These are phyloP conservation scores for Acanthopleura granulata DNA, from an alignment of 2,888 invertebrate genomes.

Conservation along the genomic window DNA sequence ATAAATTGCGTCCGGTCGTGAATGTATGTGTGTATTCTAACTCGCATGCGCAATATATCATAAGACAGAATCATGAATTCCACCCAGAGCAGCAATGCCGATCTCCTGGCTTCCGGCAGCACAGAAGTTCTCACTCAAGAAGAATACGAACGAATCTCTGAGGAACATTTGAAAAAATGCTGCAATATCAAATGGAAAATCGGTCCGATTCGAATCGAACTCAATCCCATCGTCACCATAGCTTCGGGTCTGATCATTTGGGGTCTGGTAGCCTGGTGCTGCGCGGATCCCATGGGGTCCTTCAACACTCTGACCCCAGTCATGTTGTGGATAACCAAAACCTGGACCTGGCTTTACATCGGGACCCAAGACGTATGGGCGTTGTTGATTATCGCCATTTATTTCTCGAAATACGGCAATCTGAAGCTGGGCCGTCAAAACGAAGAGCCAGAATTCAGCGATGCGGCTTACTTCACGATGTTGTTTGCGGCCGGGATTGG, in stretches of 20 bases:
- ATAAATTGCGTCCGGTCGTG: no score
- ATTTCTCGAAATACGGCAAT: slow-evolving; percentile 30
- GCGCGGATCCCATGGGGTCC: not conserved
- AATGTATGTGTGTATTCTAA: no score
- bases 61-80: no score
- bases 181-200: not conserved
- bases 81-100: no score
- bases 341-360: slow-evolving; percentile 20
- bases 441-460: slow-evolving; percentile 30
- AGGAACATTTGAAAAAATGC: slow-evolving; percentile 14
- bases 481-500: slow-evolving; percentile 34
- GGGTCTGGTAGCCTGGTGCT: slow-evolving; percentile 3
- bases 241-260: not conserved
- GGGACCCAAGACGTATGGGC: slow-evolving; percentile 10
- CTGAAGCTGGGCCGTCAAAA: slow-evolving; percentile 27
- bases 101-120: no score
- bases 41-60: no score
- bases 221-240: slow-evolving; percentile 4
- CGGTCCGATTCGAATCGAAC: not conserved
- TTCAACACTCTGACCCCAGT: not conserved
- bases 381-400: slow-evolving; percentile 30
- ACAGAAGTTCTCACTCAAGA: not conserved
- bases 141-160: not conserved
- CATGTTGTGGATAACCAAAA: slow-evolving; percentile 13
- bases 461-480: slow-evolving; percentile 31